These are phyloP conservation scores for Ophiodon elongatus DNA, from an alignment of 2,113 vertebrate genomes.

Conservation along the genomic window DNA sequence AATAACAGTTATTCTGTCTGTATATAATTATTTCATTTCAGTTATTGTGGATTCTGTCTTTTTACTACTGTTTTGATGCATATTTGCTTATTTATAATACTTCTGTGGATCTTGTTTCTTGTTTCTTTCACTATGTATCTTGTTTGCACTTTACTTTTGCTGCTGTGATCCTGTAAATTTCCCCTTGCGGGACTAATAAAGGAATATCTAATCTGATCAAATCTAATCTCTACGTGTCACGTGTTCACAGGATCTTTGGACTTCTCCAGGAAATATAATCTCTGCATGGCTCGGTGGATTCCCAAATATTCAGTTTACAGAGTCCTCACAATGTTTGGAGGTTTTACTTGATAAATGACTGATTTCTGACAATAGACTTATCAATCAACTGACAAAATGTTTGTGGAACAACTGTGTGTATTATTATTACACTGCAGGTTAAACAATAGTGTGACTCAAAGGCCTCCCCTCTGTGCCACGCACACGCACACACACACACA, in stretches of 20 bases:
- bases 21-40: too few species aligned
- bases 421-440: background rate
- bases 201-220: too few species aligned
- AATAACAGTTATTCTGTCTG: too few species aligned
- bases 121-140: too few species aligned
- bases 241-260: background rate
- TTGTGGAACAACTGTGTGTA: background rate
- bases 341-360: background rate
- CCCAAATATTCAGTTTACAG: background rate
- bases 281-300: background rate
- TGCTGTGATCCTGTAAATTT: too few species aligned
- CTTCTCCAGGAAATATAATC: background rate
- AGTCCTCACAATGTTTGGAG: background rate
- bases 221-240: too few species aligned
- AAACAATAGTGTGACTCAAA: conserved; percentile 52
- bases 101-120: too few species aligned
- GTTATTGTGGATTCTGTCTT: too few species aligned
- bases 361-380: background rate
- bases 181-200: too few species aligned
- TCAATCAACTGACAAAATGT: background rate
- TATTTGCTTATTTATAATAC: too few species aligned
- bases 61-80: too few species aligned
- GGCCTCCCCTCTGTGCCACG: background rate
- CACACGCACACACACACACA: background rate
- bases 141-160: too few species aligned